Conservation (phyloP, 2,797 vertebrate species). For the Muraenolepis orangiensis region DNA sequence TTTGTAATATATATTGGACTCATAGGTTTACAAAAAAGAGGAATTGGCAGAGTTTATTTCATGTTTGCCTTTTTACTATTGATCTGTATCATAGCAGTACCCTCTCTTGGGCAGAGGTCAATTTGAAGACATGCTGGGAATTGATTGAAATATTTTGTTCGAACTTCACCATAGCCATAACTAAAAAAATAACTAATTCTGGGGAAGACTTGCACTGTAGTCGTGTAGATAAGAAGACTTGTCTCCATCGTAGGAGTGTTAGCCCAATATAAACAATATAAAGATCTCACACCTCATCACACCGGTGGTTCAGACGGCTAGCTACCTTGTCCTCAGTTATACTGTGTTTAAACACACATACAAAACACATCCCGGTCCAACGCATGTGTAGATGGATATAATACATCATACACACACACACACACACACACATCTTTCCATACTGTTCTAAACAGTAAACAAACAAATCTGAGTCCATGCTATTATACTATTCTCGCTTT, state of each 20-base stretch:
- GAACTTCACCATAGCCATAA: too few species aligned
- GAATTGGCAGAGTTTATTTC: slow-evolving; percentile 64
- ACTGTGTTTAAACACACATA: not conserved
- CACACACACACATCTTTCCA: not conserved
- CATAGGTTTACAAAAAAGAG: slow-evolving; percentile 55
- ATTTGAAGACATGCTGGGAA: slow-evolving; percentile 22
- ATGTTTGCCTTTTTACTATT: slow-evolving; percentile 65
- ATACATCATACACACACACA: not conserved
- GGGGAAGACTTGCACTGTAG: not conserved
- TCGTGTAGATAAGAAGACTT: not conserved
- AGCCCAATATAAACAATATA: not conserved
- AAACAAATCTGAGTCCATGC: not conserved
- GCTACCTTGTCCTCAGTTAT: not conserved
- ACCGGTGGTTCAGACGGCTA: not conserved
- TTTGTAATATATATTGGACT: slow-evolving; percentile 72
- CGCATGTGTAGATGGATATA: not conserved
- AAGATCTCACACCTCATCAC: not conserved
- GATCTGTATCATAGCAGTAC: slow-evolving; percentile 53
- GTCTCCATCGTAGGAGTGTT: not conserved
- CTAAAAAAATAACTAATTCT: not conserved
- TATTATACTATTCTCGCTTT: not conserved
- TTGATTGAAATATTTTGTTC: slow-evolving; percentile 19
- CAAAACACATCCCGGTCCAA: not conserved
- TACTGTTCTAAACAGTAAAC: not conserved
- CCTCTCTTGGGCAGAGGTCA: slow-evolving; percentile 49